Conservation (phyloP, 1,140 invertebrate genomes). For the Leucophenga varia region DNA sequence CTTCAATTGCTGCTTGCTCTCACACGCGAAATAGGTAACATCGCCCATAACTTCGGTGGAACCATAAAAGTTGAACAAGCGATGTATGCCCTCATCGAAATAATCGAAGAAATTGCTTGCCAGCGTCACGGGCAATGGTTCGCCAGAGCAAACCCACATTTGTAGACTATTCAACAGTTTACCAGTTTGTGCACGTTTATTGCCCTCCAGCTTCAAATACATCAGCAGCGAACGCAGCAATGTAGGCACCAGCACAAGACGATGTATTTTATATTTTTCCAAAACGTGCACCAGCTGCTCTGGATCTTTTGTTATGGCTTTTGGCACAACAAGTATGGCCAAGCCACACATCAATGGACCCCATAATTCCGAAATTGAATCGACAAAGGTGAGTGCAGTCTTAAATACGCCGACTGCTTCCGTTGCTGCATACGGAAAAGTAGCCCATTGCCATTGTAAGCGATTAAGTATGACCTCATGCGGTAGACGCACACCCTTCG, state of each 20-base stretch:
- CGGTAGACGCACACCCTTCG: slow-evolving; percentile 85
- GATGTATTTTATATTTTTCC: slow-evolving; percentile 71
- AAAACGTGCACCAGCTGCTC: slow-evolving; percentile 69
- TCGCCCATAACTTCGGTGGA: slow-evolving; percentile 87
- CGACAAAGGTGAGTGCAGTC: slow-evolving; percentile 85
- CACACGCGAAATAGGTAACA: slow-evolving; percentile 68
- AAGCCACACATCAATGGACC: slow-evolving; percentile 71
- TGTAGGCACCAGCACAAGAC: slow-evolving; percentile 81
- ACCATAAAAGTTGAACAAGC: slow-evolving; percentile 84
- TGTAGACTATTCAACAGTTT: slow-evolving; percentile 62
- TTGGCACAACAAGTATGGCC: slow-evolving; percentile 71
- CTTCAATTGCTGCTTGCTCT: slow-evolving; percentile 62
- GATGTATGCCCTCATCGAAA: slow-evolving; percentile 64
- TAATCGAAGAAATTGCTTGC: slow-evolving; percentile 72
- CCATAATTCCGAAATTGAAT: slow-evolving; percentile 85
- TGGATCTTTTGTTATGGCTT: slow-evolving; percentile 71
- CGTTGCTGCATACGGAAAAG: slow-evolving; percentile 67
- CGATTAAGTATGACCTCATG: slow-evolving; percentile 79
- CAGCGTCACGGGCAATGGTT: slow-evolving; percentile 68
- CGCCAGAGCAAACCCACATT: slow-evolving; percentile 82
- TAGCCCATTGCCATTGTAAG: slow-evolving; percentile 80
- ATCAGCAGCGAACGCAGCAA: slow-evolving; percentile 75
- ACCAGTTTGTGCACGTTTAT: slow-evolving; percentile 37
- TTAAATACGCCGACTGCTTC: slow-evolving; percentile 80
- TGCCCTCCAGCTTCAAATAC: slow-evolving; percentile 62